Conservation (phyloP, 2,113 vertebrate genomes). For the Gasterosteus aculeatus region DNA sequence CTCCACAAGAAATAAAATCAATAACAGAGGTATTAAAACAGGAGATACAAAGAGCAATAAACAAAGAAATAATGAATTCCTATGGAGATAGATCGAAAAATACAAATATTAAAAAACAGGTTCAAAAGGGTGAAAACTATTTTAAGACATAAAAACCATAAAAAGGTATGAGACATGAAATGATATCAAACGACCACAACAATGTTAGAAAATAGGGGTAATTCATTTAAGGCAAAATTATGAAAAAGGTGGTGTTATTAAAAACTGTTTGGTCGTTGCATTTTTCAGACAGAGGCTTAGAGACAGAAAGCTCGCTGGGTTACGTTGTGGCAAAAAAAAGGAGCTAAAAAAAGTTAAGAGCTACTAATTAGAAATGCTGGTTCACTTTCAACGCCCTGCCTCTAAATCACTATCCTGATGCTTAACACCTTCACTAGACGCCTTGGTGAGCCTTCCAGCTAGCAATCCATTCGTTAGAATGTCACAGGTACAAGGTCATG, state of each 20-base stretch:
- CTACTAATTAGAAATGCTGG: constrained; percentile 22
- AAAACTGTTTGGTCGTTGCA: background rate
- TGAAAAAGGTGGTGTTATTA: background rate
- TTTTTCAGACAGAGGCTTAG: constrained; percentile 5
- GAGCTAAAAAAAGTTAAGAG: constrained; percentile 14
- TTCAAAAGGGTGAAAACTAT: background rate
- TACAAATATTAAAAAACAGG: background rate
- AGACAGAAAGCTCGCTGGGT: constrained; percentile 9
- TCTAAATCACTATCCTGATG: constrained; percentile 49
- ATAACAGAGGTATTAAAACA: background rate
- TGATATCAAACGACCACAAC: background rate
- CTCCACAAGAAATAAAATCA: background rate
- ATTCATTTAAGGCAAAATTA: background rate
- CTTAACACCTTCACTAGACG: constrained; percentile 16
- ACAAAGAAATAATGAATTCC: background rate
- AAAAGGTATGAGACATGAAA: background rate
- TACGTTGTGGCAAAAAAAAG: constrained; percentile 13
- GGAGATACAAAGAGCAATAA: background rate
- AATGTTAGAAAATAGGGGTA: background rate
- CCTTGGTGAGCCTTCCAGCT: constrained; percentile 7
- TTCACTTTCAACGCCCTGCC: constrained; percentile 32
- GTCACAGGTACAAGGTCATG: background rate
- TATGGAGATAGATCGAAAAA: background rate
- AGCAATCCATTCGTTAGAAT: constrained; percentile 36
- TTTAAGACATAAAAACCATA: background rate